Percentiles rank a stretch among this genome's conserved stretches.
Conservation (phyloP, 1,140 invertebrate species). For the Calliopsis andreniformis region DNA sequence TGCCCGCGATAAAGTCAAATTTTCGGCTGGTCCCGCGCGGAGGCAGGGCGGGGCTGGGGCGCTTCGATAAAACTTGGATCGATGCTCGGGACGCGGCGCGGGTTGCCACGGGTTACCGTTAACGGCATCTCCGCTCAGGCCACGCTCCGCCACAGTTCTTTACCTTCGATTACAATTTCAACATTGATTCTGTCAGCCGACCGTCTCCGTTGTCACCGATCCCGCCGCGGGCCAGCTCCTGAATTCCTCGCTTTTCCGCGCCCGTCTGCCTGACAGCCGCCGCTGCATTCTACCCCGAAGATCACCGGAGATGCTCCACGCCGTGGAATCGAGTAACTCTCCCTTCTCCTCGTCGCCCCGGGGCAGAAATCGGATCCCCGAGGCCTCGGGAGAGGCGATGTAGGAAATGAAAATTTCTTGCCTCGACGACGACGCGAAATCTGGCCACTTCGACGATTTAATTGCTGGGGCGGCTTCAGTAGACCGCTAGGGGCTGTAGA, state of each 20-base stretch:
- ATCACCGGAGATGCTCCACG: neutral
- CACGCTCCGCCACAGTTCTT: constrained; percentile 44
- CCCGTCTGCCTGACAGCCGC: neutral
- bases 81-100: constrained; percentile 78
- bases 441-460: too few species aligned
- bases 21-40: constrained; percentile 44
- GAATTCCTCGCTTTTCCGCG: constrained; percentile 9
- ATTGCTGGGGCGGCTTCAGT: too few species aligned
- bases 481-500: too few species aligned
- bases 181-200: constrained; percentile 44
- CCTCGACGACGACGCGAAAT: too few species aligned
- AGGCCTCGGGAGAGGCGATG: neutral
- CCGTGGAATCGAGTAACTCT: neutral
- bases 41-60: constrained; percentile 76
- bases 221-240: neutral
- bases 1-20: constrained; percentile 55
- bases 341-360: neutral
- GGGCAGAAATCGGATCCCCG: neutral
- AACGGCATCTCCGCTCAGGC: constrained; percentile 76
- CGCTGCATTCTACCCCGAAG: constrained; percentile 8
- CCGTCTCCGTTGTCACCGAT: constrained; percentile 14
- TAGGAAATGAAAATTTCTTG: neutral
- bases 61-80: constrained; percentile 80
- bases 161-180: constrained; percentile 62
- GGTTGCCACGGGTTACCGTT: constrained; percentile 81